These are phyloP conservation scores for Chrysopa pallens DNA, from an alignment of 1,140 invertebrate species.

Conservation along the genomic window DNA sequence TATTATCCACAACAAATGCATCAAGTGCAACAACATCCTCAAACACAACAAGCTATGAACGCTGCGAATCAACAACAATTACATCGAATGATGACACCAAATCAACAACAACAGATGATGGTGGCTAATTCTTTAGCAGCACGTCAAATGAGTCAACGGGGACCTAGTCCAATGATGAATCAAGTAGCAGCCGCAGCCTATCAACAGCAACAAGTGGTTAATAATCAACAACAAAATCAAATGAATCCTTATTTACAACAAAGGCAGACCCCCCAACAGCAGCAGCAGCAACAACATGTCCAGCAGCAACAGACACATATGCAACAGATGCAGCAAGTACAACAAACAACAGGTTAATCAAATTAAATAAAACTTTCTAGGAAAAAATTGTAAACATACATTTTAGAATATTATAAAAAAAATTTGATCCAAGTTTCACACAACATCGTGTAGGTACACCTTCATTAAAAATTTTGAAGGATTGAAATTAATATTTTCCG, in stretches of 20 bases:
- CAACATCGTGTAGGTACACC: too few relatives aligned
- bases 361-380: conserved; percentile 18
- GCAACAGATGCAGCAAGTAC: neutral
- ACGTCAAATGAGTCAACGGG: too few relatives aligned
- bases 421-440: too few relatives aligned
- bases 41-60: conserved; percentile 1
- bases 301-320: conserved; percentile 9
- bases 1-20: neutral
- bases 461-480: too few relatives aligned
- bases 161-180: too few relatives aligned
- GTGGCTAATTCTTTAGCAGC: too few relatives aligned
- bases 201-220: neutral
- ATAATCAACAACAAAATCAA: conserved; percentile 2
- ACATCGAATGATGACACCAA: conserved; percentile 3
- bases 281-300: conserved; percentile 7
- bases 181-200: too few relatives aligned
- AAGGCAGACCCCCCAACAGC: conserved; percentile 8
- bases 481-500: too few relatives aligned
- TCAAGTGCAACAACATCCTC: conserved; percentile 2
- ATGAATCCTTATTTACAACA: neutral
- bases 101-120: too few relatives aligned
- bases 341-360: conserved; percentile 3
- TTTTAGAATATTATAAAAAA: conserved; percentile 12
- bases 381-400: conserved; percentile 17
- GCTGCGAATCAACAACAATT: too few relatives aligned